Base-by-base conservation (phyloP, 2,113 vertebrate genomes). In the Protobothrops mucrosquamatus region DNA sequence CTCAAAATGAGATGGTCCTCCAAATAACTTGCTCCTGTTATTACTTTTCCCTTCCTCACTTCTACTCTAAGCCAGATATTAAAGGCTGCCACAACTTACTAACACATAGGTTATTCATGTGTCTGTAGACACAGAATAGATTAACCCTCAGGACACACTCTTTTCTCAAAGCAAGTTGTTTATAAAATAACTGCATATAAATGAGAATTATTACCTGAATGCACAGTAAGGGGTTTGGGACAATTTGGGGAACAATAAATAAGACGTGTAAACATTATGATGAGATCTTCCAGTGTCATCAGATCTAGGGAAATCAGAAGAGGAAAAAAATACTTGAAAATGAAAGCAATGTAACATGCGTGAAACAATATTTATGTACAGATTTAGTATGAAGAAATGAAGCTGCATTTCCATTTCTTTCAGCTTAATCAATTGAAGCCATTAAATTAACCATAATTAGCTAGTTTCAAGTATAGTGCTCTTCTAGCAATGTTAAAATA, bases 211-310 rank as follows among this genome's bases (percentile, higher is more conserved):
- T 96, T 98, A 99, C 99, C 99, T 98, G 98, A 94, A 91, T 97
- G 96, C 9, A 92, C 93, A 88, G 93, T 11, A 91, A 96, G 89
- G 89, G 92, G 90, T 93, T 97, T 97, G 89, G 96, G 92, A 56
- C 97, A 96, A 94, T 96, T 97, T 59, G 98, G 98, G 93, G 98
- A 98, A 88, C 96, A 98, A 97, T 98, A 99, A 97, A 99, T 97
- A 95, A 99, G 98, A 55, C 96, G 97, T 57, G 95, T 98, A 96
- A 99, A 98, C 89, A 98, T 97, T 94, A 99, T 98, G 55, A 99
- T 93, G 87, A 99, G 94, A 95, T 99, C 98, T 0, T 97, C 98
- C 94, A 99, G 74, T 48, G 97, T 98, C 23, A 99, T 89, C 2
- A 96, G 96, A 96, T 98, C 99, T 98, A 95, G 61, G 90, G 87